These are phyloP conservation scores for Epinephelus malabaricus DNA, from an alignment of 2,797 vertebrate species.

Conservation along the genomic window DNA sequence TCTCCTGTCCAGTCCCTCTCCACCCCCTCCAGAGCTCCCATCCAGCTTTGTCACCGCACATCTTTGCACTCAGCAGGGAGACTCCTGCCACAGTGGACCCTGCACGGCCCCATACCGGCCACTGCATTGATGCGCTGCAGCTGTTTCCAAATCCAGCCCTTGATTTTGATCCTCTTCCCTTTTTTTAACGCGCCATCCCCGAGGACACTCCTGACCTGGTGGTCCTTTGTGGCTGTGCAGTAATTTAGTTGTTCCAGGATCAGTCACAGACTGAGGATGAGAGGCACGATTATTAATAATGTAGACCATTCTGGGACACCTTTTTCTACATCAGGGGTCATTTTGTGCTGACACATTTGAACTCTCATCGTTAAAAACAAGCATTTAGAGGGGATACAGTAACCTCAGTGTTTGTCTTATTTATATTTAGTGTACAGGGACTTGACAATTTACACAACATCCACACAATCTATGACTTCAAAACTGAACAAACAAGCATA, in stretches of 20 bases:
- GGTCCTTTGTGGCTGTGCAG: slow-evolving; percentile 64
- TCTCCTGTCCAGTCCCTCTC: slow-evolving; percentile 34
- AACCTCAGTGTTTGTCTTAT: not conserved
- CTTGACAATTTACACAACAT: not conserved
- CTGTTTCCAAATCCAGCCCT: slow-evolving; percentile 87
- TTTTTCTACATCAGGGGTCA: slow-evolving; percentile 2
- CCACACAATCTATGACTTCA: not conserved
- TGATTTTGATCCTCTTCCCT: slow-evolving; percentile 82
- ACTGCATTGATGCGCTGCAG: slow-evolving; percentile 80
- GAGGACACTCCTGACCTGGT: slow-evolving; percentile 72
- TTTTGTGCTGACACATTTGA: slow-evolving; percentile 21
- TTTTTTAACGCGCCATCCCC: slow-evolving; percentile 53
- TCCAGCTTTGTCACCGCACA: slow-evolving; percentile 77
- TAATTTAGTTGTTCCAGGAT: slow-evolving; percentile 62
- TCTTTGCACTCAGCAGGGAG: slow-evolving; percentile 81
- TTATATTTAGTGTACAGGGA: not conserved
- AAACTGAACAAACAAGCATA: not conserved
- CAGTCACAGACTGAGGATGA: slow-evolving; percentile 25
- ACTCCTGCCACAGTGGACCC: slow-evolving; percentile 68
- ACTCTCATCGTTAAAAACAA: slow-evolving; percentile 9
- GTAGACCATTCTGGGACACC: not conserved
- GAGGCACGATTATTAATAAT: slow-evolving; percentile 29
- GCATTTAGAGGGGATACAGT: not conserved
- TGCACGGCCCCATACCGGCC: slow-evolving; percentile 56
- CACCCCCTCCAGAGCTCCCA: slow-evolving; percentile 23